Conservation (phyloP, 2,888 invertebrate species). For the Glaucopsyche alexis region DNA sequence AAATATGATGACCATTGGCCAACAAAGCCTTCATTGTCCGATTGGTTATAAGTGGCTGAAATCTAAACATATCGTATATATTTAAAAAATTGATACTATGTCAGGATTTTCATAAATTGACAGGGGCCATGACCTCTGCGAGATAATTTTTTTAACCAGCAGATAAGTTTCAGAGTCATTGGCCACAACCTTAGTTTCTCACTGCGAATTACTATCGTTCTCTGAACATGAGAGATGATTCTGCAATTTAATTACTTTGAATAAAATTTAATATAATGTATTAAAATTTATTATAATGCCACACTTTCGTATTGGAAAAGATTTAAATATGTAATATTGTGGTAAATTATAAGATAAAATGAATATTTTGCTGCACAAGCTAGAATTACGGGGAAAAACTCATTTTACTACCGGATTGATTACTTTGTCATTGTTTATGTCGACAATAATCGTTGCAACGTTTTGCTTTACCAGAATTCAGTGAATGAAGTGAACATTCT, state of each 20-base stretch:
- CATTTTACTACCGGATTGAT: background rate
- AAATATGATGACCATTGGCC: background rate
- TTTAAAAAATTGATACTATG: background rate
- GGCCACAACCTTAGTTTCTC: background rate
- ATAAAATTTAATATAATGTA: background rate
- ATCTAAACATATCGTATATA: too few species aligned
- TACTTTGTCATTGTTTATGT: background rate
- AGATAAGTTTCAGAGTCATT: background rate
- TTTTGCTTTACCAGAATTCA: background rate
- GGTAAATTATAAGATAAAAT: background rate
- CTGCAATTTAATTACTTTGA: too few species aligned
- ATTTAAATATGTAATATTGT: background rate
- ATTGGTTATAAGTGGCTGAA: too few species aligned
- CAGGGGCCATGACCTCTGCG: background rate
- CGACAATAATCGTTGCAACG: background rate
- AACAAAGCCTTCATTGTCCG: too few species aligned
- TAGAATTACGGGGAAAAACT: constrained; percentile 7
- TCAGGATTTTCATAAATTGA: background rate
- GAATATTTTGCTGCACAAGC: background rate
- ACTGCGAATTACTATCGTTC: background rate
- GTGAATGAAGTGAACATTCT: background rate
- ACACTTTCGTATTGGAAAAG: too few species aligned
- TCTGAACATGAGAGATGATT: background rate
- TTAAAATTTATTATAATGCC: background rate
- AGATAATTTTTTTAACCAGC: background rate